Evolutionary conservation across 2,888 invertebrate species (phyloP).

Genomic region (Drosophila neonasuta): DNA sequence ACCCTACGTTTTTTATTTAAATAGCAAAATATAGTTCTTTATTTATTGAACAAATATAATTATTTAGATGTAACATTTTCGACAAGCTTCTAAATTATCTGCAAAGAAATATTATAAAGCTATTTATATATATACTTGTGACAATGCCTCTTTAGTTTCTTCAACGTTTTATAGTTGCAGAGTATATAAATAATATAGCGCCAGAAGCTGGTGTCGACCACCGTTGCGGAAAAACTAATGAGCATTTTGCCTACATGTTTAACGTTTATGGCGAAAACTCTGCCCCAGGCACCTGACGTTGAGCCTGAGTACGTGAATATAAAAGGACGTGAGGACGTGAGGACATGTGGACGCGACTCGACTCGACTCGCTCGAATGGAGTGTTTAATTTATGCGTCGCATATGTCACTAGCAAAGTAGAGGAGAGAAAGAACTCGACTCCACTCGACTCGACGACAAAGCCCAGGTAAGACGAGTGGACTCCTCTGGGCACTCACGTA

Average conservation of each 20-base stretch:
- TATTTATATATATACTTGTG: not conserved
- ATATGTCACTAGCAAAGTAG: constrained; percentile 62
- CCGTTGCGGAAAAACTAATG: constrained; percentile 64
- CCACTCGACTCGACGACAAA: not conserved
- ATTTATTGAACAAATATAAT: not conserved
- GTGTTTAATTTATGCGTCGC: constrained; percentile 74
- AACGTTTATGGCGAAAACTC: constrained; percentile 56
- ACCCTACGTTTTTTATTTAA: not conserved
- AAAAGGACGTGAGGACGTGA: constrained; percentile 72
- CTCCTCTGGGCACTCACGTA: constrained; percentile 45
- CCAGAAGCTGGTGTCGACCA: constrained; percentile 30
- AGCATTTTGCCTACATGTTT: constrained; percentile 63
- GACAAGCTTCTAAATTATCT: too few species aligned
- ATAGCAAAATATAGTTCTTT: not conserved
- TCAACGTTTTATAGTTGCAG: constrained; percentile 6
- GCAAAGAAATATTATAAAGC: not conserved
- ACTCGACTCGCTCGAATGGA: constrained; percentile 45
- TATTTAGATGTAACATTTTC: not conserved
- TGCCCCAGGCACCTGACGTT: constrained; percentile 46
- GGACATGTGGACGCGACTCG: constrained; percentile 39
- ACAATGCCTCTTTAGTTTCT: too few species aligned
- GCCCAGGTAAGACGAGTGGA: constrained; percentile 10
- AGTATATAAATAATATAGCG: constrained; percentile 19
- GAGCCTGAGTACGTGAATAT: constrained; percentile 59
- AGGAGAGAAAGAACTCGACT: constrained; percentile 10